A percentile compares a stretch with the other conserved stretches of the same genome.
Conservation (phyloP, 2,797 vertebrate species). For the Iguana delicatissima region DNA sequence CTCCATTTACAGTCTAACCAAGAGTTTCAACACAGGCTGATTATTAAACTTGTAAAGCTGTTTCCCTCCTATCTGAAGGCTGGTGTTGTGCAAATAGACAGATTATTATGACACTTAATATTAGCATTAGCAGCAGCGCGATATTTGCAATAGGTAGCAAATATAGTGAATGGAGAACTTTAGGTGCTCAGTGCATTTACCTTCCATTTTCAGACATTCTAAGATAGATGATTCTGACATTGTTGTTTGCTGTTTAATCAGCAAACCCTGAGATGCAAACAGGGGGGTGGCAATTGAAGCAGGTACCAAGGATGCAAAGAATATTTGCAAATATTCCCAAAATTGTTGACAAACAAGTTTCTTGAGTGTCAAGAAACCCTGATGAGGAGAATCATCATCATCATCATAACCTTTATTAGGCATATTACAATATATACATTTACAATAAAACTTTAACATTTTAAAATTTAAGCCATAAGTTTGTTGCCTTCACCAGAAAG, state of each 20-base stretch:
- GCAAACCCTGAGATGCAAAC: background rate
- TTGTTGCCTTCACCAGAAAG: too few species aligned
- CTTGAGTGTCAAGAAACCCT: too few species aligned
- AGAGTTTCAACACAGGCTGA: background rate
- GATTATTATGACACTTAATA: background rate
- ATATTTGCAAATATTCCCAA: too few species aligned
- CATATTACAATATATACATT: too few species aligned
- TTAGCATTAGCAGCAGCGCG: background rate
- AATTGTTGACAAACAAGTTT: too few species aligned
- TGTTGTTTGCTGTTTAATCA: background rate
- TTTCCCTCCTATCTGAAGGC: background rate
- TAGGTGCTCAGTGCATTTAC: background rate
- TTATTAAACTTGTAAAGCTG: background rate
- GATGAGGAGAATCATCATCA: too few species aligned
- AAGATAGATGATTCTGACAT: background rate
- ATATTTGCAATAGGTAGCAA: background rate
- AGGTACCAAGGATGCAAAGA: too few species aligned
- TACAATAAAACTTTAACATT: too few species aligned
- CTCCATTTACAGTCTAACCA: background rate
- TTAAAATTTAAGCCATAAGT: too few species aligned
- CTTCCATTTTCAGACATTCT: background rate
- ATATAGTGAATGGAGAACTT: background rate
- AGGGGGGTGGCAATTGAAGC: too few species aligned
- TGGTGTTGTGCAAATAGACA: background rate
- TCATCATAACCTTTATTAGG: too few species aligned